A percentile compares a stretch with the other conserved stretches of the same genome.
Conservation (phyloP, 2,113 vertebrate species). For the Suricata suricatta region DNA sequence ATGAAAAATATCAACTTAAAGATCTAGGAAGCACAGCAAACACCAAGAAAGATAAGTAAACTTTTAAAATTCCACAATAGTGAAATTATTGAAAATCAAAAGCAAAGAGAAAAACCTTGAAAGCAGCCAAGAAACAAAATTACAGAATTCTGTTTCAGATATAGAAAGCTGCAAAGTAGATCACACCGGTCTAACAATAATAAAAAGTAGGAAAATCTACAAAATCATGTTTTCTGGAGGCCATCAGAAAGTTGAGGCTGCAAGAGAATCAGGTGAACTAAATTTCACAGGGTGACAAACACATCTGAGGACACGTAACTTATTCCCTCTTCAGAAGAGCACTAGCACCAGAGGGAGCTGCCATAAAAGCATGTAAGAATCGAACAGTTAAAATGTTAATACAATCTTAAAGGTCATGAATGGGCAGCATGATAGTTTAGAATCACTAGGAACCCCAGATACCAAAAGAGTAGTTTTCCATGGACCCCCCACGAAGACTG, state of each 20-base stretch:
- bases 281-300: not conserved
- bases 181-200: not conserved
- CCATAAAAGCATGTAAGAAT: not conserved
- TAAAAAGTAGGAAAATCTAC: not conserved
- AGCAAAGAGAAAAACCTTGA: not conserved
- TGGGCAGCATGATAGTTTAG: not conserved
- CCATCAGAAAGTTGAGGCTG: not conserved
- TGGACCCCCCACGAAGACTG: not conserved
- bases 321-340: not conserved
- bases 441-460: not conserved
- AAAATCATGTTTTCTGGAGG: not conserved
- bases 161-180: not conserved
- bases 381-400: not conserved
- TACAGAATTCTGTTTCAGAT: not conserved
- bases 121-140: not conserved
- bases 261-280: not conserved
- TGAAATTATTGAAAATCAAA: not conserved
- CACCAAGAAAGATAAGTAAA: not conserved
- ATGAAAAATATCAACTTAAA: not conserved
- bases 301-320: not conserved
- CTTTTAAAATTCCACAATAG: not conserved
- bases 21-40: not conserved
- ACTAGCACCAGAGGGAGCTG: not conserved
- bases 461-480: not conserved
- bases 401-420: not conserved